Percentiles rank a stretch among this genome's conserved stretches.
phyloP scores from a whole-genome alignment of 2,113 vertebrate genomes.

The Numida meleagris region DNA sequence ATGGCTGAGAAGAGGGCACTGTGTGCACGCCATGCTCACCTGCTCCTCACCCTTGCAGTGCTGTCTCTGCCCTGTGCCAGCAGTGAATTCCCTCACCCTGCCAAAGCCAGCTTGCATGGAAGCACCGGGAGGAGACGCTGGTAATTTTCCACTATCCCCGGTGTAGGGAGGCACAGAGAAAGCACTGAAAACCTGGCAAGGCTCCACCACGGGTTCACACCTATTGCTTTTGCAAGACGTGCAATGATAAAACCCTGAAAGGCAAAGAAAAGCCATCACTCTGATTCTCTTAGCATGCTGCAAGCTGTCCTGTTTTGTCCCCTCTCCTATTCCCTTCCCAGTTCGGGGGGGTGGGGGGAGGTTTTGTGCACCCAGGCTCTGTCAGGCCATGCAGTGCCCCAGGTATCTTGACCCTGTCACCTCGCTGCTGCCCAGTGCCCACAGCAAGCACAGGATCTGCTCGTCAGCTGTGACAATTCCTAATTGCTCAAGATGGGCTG shows the following conservation, averaged over 20 bases:
- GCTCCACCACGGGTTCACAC: slow-evolving; percentile 53
- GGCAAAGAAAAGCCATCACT: slow-evolving; percentile 52
- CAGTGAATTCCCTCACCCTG: not conserved
- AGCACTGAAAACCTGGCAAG: slow-evolving; percentile 32
- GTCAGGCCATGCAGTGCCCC: not conserved
- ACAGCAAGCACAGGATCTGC: not conserved
- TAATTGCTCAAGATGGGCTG: slow-evolving; percentile 64
- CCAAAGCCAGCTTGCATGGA: not conserved
- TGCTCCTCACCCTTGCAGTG: rapidly evolving
- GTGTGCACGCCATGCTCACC: rapidly evolving
- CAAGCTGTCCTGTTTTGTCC: slow-evolving; percentile 52
- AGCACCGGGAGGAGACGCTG: not conserved
- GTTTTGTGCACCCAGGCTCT: not conserved
- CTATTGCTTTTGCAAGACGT: slow-evolving; percentile 47
- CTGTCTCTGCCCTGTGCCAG: not conserved
- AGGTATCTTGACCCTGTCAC: not conserved
- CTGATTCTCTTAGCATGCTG: slow-evolving; percentile 40
- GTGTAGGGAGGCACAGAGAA: not conserved
- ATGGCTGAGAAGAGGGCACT: rapidly evolving
- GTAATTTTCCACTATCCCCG: slow-evolving; percentile 49
- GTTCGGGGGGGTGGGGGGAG: rapidly evolving
- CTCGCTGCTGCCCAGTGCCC: not conserved
- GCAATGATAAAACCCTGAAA: not conserved
- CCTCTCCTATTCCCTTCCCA: not conserved
- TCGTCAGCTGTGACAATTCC: slow-evolving; percentile 15